A percentile compares a stretch with the other conserved stretches of the same genome.
phyloP scores from a whole-genome alignment of 2,113 vertebrate genomes.

The Rhabdornis inornatus region DNA sequence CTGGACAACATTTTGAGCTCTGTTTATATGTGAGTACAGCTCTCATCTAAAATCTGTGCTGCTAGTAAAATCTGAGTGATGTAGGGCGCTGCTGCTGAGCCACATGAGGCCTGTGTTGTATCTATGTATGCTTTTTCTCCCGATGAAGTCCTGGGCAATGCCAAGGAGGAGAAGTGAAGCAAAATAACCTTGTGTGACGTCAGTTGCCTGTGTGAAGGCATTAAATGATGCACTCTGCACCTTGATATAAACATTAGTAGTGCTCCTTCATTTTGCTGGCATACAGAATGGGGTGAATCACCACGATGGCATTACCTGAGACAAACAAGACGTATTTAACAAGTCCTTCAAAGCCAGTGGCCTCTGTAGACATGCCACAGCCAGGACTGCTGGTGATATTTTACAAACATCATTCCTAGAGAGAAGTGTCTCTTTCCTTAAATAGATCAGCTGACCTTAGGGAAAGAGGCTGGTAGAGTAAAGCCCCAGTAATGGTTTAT shows the following conservation, averaged over 20 bases:
- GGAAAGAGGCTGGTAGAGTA: not conserved
- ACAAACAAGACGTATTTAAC: not conserved
- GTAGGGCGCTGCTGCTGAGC: not conserved
- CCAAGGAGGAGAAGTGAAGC: not conserved
- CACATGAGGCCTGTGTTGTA: not conserved
- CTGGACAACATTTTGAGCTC: not conserved
- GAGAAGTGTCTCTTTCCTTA: not conserved
- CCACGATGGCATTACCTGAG: not conserved
- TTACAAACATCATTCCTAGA: not conserved
- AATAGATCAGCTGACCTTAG: not conserved
- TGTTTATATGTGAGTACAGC: not conserved
- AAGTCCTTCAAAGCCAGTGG: not conserved
- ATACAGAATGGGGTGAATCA: not conserved
- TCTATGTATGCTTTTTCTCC: not conserved
- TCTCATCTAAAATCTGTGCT: not conserved
- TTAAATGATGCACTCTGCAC: not conserved
- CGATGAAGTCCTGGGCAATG: not conserved
- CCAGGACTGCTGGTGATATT: not conserved
- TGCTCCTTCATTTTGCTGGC: not conserved
- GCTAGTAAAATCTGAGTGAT: not conserved
- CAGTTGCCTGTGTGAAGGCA: not conserved
- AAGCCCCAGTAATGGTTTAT: not conserved
- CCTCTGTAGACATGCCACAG: not conserved
- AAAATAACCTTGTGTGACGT: not conserved
- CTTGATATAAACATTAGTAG: not conserved